Evolutionary conservation across 2,113 vertebrate genomes (phyloP).

Genomic region (Ictalurus furcatus): DNA sequence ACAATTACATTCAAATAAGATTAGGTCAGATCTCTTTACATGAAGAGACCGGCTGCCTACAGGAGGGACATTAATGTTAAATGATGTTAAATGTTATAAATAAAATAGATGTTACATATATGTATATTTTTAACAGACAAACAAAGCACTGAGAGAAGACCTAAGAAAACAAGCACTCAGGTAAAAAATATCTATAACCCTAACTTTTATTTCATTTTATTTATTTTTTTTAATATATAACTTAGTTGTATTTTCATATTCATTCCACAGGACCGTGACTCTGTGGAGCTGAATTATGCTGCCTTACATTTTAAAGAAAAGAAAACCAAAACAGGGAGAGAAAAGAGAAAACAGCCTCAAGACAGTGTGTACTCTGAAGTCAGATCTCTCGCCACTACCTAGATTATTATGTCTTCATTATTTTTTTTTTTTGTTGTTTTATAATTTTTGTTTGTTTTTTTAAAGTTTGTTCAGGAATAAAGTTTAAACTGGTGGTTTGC

Average conservation of each 20-base stretch:
- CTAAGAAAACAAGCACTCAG: neutral
- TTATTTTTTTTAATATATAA: neutral
- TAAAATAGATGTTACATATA: neutral
- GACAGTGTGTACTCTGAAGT: constrained; percentile 4
- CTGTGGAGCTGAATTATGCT: neutral
- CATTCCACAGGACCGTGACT: neutral
- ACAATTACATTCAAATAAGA: neutral
- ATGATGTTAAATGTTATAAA: neutral
- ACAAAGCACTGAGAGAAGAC: neutral
- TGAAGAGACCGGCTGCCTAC: neutral
- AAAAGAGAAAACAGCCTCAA: neutral
- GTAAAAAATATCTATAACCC: no score
- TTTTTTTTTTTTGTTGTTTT: neutral
- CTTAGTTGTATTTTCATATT: neutral
- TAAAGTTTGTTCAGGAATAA: neutral
- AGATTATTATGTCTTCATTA: neutral
- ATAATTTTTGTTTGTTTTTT: neutral
- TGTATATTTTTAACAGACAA: neutral
- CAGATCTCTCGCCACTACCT: neutral
- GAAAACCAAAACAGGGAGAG: neutral
- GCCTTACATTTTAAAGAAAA: constrained; percentile 5
- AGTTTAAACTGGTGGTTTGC: neutral
- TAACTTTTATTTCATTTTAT: no score
- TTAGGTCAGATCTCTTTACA: neutral
- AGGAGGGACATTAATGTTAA: neutral